Evolutionary conservation across 2,888 invertebrate species (phyloP).

Genomic region (Acrobasis suavella): DNA sequence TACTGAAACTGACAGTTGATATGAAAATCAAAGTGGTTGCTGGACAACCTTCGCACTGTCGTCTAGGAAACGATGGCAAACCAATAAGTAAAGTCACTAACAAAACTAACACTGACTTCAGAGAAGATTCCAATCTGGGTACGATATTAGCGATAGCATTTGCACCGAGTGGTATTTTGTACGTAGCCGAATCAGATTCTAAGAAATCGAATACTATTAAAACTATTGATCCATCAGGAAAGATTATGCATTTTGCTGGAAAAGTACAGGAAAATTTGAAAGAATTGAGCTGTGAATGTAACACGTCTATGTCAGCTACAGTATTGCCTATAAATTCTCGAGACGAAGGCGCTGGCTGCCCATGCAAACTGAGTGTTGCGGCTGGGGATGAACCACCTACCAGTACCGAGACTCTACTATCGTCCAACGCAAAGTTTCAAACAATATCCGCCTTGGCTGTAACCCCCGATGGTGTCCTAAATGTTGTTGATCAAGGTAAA

Average conservation of each 20-base stretch:
- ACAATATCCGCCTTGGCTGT: conserved; percentile 95
- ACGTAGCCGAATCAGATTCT: conserved; percentile 96
- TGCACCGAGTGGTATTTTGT: conserved; percentile 94
- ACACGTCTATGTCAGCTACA: conserved; percentile 81
- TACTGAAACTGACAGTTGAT: conserved; percentile 94
- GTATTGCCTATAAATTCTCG: conserved; percentile 61
- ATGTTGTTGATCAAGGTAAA: conserved; percentile 96
- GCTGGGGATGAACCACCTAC: conserved; percentile 86
- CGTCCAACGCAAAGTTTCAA: conserved; percentile 95
- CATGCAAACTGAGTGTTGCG: conserved; percentile 77
- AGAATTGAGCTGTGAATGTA: conserved; percentile 83
- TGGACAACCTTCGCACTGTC: conserved; percentile 96
- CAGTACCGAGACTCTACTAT: conserved; percentile 92
- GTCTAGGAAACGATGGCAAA: conserved; percentile 81
- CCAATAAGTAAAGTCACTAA: conserved; percentile 62
- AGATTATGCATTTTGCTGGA: conserved; percentile 96
- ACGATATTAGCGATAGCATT: conserved; percentile 95
- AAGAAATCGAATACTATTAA: conserved; percentile 91
- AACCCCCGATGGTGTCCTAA: conserved; percentile 96
- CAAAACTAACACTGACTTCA: conserved; percentile 78
- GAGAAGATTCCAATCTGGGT: conserved; percentile 88
- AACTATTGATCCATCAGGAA: conserved; percentile 94
- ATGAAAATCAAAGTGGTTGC: conserved; percentile 96
- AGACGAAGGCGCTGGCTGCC: conserved; percentile 74
- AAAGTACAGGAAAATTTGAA: conserved; percentile 85